These are phyloP conservation scores for Saccostrea cuccullata DNA, from an alignment of 1,140 invertebrate species.

Conservation along the genomic window DNA sequence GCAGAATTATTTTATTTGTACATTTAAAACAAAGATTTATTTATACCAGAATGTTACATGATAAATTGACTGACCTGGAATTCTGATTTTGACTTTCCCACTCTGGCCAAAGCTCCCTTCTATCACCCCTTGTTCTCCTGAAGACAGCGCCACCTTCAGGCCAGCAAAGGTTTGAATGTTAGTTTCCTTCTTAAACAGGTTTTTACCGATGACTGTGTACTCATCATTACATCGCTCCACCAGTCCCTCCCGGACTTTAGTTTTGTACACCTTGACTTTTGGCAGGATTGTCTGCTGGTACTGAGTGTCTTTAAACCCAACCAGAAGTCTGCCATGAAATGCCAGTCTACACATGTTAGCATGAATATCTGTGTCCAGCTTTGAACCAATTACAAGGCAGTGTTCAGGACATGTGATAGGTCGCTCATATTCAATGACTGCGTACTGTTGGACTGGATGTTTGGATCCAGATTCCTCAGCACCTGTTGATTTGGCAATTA, in stretches of 20 bases:
- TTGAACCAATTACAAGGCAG: slow-evolving; percentile 84
- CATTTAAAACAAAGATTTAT: too few relatives aligned
- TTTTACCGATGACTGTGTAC: slow-evolving; percentile 84
- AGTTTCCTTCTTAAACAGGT: slow-evolving; percentile 87
- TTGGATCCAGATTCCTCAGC: slow-evolving; percentile 32
- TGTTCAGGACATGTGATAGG: slow-evolving; percentile 80
- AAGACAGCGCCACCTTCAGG: slow-evolving; percentile 83
- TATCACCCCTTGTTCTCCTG: slow-evolving; percentile 84
- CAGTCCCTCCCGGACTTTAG: slow-evolving; percentile 83
- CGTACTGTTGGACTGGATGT: slow-evolving; percentile 76
- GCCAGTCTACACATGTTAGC: slow-evolving; percentile 85
- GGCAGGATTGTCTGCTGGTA: slow-evolving; percentile 80
- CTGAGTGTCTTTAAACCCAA: slow-evolving; percentile 80
- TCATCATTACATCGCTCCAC: slow-evolving; percentile 84
- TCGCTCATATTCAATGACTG: slow-evolving; percentile 84
- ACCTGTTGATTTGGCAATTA: slow-evolving; percentile 51
- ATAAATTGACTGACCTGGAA: slow-evolving; percentile 76
- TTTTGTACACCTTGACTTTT: slow-evolving; percentile 81
- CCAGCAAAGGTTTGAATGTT: slow-evolving; percentile 84
- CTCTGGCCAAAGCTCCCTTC: slow-evolving; percentile 86
- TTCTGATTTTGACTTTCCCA: slow-evolving; percentile 85
- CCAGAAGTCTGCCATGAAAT: slow-evolving; percentile 83
- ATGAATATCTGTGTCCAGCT: slow-evolving; percentile 85
- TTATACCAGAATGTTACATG: too few relatives aligned
- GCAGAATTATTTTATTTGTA: too few relatives aligned